Base-by-base conservation (phyloP, 1,140 invertebrate genomes). In the Matsumurasca onukii region DNA sequence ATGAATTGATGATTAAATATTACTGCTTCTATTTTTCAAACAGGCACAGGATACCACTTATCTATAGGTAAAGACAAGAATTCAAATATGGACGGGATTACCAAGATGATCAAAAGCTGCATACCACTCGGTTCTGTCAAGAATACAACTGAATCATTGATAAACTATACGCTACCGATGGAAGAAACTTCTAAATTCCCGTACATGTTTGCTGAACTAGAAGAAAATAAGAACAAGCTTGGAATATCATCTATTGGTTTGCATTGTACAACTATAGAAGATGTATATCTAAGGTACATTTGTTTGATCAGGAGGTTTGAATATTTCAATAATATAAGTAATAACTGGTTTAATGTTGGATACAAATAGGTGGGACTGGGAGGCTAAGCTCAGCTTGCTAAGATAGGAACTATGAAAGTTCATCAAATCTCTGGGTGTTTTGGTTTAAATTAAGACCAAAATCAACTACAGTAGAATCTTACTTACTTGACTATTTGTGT, bases 1-100 rank as follows among this genome's bases (percentile, higher is more conserved):
- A n/a, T n/a, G n/a, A n/a, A n/a, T n/a, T n/a, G n/a, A n/a, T n/a
- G n/a, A n/a, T n/a, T n/a, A n/a, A n/a, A n/a, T n/a, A n/a, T n/a
- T n/a, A n/a, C n/a, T n/a, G n/a, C n/a, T n/a, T n/a, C n/a, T n/a
- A n/a, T n/a, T n/a, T n/a, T n/a, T n/a, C n/a, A n/a, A n/a, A 17
- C 34, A 39, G 34, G 94, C 86, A 82, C 55, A 27, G 55, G 55
- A 22, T 59, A 59, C 30, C 55, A 59, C 17, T 17, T 39, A 17
- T 9, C 34, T 39, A 39, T 39, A 5, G 17, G 5, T 17, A 39
- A 5, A 39, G 34, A 39, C 34, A 39, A 39, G 34, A 39, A 39
- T 17, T 39, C 34, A 9, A 17, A 39, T 17, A 39, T 9, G 17
- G 34, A 39, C 5, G 17, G 5, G 17, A 39, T 39, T 17, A 39